Conservation (phyloP, 2,888 invertebrate genomes). For the Willowsia nigromaculata region DNA sequence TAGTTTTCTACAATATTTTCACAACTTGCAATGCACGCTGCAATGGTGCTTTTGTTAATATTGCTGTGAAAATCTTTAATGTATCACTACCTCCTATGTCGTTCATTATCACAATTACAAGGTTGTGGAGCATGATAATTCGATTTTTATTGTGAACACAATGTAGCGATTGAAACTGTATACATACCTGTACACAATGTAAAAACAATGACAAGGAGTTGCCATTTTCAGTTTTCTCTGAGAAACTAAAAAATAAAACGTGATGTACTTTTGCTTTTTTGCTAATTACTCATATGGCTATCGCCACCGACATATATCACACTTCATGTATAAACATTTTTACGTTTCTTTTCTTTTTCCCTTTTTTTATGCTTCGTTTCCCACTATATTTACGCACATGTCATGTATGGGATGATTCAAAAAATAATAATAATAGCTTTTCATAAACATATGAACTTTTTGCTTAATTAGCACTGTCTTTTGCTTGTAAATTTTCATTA, state of each 20-base stretch:
- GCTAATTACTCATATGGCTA: conserved; percentile 11
- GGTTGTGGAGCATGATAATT: too few relatives aligned
- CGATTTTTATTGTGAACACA: too few relatives aligned
- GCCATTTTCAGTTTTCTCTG: conserved; percentile 7
- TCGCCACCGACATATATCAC: not conserved
- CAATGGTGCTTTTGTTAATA: too few relatives aligned
- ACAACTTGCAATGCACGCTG: too few relatives aligned
- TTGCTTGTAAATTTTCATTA: not conserved
- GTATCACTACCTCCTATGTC: too few relatives aligned
- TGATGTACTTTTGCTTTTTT: conserved; percentile 21
- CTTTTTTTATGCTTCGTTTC: not conserved
- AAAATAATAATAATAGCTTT: not conserved
- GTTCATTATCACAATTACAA: too few relatives aligned
- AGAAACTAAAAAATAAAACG: not conserved
- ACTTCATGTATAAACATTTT: not conserved
- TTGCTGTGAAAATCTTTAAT: too few relatives aligned
- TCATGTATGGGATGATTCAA: not conserved
- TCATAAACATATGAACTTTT: not conserved
- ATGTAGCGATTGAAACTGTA: too few relatives aligned
- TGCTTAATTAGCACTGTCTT: not conserved
- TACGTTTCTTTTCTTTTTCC: not conserved
- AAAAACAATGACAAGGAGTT: not conserved
- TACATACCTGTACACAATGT: not conserved
- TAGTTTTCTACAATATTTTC: too few relatives aligned
- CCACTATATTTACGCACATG: not conserved